A percentile compares a stretch with the other conserved stretches of the same genome.
Evolutionary conservation across 2,797 vertebrate genomes (phyloP).

Genomic region (Pogonophryne albipinna): DNA sequence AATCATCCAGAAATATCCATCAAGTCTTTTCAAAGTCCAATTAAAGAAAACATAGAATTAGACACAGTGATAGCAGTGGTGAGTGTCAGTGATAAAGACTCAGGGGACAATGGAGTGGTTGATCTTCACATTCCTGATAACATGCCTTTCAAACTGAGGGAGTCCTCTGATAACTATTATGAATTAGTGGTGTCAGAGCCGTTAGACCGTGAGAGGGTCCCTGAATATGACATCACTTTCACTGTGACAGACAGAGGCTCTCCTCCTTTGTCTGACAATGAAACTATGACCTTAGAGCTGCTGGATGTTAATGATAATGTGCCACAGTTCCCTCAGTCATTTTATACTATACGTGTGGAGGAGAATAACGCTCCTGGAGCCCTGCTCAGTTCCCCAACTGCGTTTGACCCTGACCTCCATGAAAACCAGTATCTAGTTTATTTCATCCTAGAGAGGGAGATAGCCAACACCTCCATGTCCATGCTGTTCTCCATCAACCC

Average conservation of each 20-base stretch:
- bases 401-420: conserved; percentile 78
- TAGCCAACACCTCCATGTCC: conserved; percentile 75
- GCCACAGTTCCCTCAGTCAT: conserved; percentile 75
- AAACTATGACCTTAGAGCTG: too few relatives aligned
- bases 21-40: conserved; percentile 74
- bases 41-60: conserved; percentile 70
- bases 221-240: conserved; percentile 82
- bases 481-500: conserved; percentile 79
- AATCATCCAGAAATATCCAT: conserved; percentile 84
- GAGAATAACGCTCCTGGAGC: conserved; percentile 81
- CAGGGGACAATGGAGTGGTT: conserved; percentile 79
- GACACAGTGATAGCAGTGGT: conserved; percentile 84
- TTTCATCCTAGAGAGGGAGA: conserved; percentile 76
- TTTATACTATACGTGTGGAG: conserved; percentile 76
- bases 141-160: conserved; percentile 79
- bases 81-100: conserved; percentile 81
- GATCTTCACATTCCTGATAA: conserved; percentile 72
- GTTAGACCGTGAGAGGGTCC: conserved; percentile 80
- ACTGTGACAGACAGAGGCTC: conserved; percentile 80
- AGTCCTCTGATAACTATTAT: conserved; percentile 81
- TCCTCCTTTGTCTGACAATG: conserved; percentile 64
- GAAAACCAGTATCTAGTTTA: conserved; percentile 81
- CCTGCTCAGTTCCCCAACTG: conserved; percentile 70
- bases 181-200: conserved; percentile 77
- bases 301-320: conserved; percentile 59